Evolutionary conservation across 2,797 vertebrate species (phyloP), one percentile per base, ranked within the genome.

Genomic region (Cryptoprocta ferox): DNA sequence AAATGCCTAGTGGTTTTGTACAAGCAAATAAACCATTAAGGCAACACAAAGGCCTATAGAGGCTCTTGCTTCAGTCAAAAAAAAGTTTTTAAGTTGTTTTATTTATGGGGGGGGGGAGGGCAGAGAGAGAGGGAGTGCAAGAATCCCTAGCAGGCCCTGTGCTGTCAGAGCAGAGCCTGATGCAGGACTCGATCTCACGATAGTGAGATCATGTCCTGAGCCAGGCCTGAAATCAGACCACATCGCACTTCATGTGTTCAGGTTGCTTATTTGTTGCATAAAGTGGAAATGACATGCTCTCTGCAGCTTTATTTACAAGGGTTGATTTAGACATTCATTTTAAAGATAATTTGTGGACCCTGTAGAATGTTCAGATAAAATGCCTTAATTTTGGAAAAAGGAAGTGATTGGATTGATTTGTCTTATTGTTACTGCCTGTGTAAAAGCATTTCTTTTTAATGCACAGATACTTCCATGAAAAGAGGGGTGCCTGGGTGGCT

Each of bases 401-500:
- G 35, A 75, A n/a, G 15, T 56, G 26, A 80, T 71, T 15, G 39
- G 14, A 50, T 65, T 28, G 26, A 42, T 94, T 65, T 30, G 59
- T 80, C 19, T 63, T 85, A 8, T 30, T 68, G 21, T 39, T 66
- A 26, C 65, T 39, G 61, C 39, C 68, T 7, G 3, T 73, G 2
- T 68, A 75, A 53, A 61, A 90, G 42, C 0, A 1, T 76, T 84
- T 94, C 96, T 96, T 96, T 89, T 11, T 79, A 88, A 81, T 80
- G 63, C 1, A 70, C 63, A 95, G 83, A 42, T 94, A 94, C 68
- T 95, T 89, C 32, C 3, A 85, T 96, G 96, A 89, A 90, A 98
- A 94, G 59, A 84, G 21, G 21, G 56, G 56, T 2, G 21, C 56
- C 56, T 56, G 19, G 19, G 7, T 21, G 53, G 53, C 53, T 56